Conservation (phyloP, 2,888 invertebrate species). For the Pseudanteris insignis region DNA sequence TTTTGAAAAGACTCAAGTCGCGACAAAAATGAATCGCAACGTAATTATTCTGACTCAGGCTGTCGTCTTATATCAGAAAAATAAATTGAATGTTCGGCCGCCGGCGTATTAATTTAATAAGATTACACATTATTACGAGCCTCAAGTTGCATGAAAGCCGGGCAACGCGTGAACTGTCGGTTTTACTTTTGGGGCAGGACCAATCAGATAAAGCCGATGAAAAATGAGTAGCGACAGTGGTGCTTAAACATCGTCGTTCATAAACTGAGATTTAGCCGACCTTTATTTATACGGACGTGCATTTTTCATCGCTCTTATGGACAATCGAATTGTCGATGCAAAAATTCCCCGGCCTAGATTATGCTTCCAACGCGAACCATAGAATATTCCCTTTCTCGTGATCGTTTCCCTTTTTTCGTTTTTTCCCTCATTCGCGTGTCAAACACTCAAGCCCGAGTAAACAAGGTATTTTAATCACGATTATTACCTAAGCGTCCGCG, state of each 20-base stretch:
- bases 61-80: no score
- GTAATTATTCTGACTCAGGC: no score
- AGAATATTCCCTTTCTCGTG: no score
- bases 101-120: conserved; percentile 16
- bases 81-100: conserved; percentile 22
- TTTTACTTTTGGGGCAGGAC: conserved; percentile 34
- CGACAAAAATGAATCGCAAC: no score
- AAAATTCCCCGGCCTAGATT: neutral
- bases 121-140: conserved; percentile 28
- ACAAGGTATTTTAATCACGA: no score
- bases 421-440: no score
- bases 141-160: conserved; percentile 16
- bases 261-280: conserved; percentile 34
- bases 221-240: conserved; percentile 38
- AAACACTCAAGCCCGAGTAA: no score
- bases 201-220: conserved; percentile 39
- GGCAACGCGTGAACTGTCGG: conserved; percentile 15
- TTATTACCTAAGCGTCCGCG: no score
- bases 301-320: conserved; percentile 1
- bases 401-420: no score
- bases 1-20: no score
- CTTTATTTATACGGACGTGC: conserved; percentile 18
- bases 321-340: conserved; percentile 7
- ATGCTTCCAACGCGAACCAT: no score
- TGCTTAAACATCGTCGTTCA: conserved; percentile 24